These are phyloP conservation scores for Erithacus rubecula DNA, from an alignment of 2,797 vertebrate species.

Conservation along the genomic window DNA sequence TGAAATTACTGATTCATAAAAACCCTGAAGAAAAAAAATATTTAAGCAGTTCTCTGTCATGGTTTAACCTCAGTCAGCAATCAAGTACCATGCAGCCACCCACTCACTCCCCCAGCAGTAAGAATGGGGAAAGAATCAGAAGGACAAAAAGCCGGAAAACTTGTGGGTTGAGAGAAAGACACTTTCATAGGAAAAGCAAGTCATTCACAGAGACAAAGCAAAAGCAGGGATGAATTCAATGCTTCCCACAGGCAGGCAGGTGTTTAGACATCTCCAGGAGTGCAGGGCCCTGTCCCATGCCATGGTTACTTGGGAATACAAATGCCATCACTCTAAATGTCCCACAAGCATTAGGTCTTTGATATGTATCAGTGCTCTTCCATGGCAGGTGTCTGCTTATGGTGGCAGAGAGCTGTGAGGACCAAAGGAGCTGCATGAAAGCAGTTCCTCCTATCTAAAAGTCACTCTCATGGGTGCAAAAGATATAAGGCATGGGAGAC, in stretches of 20 bases:
- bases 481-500: not conserved
- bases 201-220: not conserved
- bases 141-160: not conserved
- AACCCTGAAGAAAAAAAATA: not conserved
- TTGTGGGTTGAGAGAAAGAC: not conserved
- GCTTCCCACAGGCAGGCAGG: not conserved
- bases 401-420: not conserved
- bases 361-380: not conserved
- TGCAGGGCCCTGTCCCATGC: not conserved
- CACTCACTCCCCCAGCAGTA: not conserved
- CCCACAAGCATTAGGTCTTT: not conserved
- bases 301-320: accelerated
- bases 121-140: not conserved
- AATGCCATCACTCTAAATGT: not conserved
- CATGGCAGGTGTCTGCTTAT: not conserved
- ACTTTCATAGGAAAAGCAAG: not conserved
- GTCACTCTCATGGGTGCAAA: not conserved
- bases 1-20: not conserved
- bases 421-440: not conserved
- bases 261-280: not conserved
- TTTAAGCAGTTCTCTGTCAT: not conserved
- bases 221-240: not conserved
- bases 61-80: not conserved
- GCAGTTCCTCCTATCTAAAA: not conserved
- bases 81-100: not conserved